Evolutionary conservation across 1,140 invertebrate species (phyloP), one percentile per base, ranked within the genome.

Genomic region (Pseudobourletiella spinata): DNA sequence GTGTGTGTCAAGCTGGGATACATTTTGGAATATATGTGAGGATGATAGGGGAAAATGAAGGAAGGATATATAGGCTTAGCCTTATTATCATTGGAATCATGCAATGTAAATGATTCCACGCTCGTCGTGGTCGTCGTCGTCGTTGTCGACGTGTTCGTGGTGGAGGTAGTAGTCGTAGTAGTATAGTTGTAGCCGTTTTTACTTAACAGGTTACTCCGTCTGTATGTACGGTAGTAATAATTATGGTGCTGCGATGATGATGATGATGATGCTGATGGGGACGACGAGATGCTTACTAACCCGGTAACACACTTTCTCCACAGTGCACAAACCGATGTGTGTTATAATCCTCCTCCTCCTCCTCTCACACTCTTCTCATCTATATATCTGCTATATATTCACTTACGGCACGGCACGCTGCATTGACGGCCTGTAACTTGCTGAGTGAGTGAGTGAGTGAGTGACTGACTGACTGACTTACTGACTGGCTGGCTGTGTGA

Each of bases 261-360:
- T 6, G 6, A 4, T 20, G 4, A 18, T 46, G 6, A 6, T 20
- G 4, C 6, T 46, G 8, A 18, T 46, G 22, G 15, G n/a, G 8
- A 39, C 32, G 8, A 11, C 8, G 32, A 39, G 8, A 11, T n/a
- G n/a, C 32, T 11, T 39, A 51, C 61, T 63, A 56, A 44, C 61
- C 61, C 32, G 61, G 44, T 63, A 44, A 63, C 61, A 57, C 61
- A 63, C 61, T 63, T 63, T 55, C 2, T 20, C 18, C 44, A 46
- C 44, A 46, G 44, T 11, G 35, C n/a, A 11, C 35, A 11, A 39
- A 39, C 35, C n/a, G 8, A 11, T 39, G n/a, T 39, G n/a, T n/a
- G 8, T 39, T n/a, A 39, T 39, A 8, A 8, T 39, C 35, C 35
- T 39, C 44, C 18, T 6, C 18, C 44, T 6, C 44, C 22, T 4